Base-by-base conservation (phyloP, 2,113 vertebrate genomes). In the Corydoras maculifer region DNA sequence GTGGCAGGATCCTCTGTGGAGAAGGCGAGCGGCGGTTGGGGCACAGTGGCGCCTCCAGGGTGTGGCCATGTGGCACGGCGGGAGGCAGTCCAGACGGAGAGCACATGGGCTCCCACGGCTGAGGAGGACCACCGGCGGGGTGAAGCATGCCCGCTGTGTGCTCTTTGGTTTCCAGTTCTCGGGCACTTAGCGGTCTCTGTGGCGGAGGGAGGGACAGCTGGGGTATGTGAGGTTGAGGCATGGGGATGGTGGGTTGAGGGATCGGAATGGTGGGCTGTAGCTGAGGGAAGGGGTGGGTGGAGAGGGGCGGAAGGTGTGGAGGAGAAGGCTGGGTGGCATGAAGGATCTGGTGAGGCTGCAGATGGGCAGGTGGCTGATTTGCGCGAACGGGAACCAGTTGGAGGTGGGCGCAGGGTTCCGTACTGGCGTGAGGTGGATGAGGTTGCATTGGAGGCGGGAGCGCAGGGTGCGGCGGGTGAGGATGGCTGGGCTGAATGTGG, bases 81-180 rank as follows among this genome's bases (percentile, higher is more conserved):
- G 82, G 79, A 59, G 81, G 83, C 0, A 91, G 89, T 43, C 87
- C 83, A 0, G 86, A 82, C 0, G 80, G 81, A 58, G 84, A 90
- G 81, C 89, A 78, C 68, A 86, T 31, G 9, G 73, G 88, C 78
- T 91, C 91, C 92, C 93, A 94, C 5, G 89, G 70, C 82, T 90
- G 91, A 1, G 87, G 72, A 70, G 84, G 15, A 61, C 72, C 70
- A 78, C 70, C 81, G 32, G 81, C 75, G 0, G 83, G 83, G 75
- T 89, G 91, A 49, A 87, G 71, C 31, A 88, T 84, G 66, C 78
- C 77, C 5, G 82, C 87, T 55, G 87, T 86, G 7, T 82, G 86
- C 79, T 99, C 95, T 95, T 98, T 98, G 94, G 95, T 92, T 87
- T 96, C 92, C 75, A 92, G 88, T 86, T 85, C 91, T 90, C 91